Evolutionary conservation across 2,797 vertebrate genomes (phyloP).

Genomic region (Vireo griseus): DNA sequence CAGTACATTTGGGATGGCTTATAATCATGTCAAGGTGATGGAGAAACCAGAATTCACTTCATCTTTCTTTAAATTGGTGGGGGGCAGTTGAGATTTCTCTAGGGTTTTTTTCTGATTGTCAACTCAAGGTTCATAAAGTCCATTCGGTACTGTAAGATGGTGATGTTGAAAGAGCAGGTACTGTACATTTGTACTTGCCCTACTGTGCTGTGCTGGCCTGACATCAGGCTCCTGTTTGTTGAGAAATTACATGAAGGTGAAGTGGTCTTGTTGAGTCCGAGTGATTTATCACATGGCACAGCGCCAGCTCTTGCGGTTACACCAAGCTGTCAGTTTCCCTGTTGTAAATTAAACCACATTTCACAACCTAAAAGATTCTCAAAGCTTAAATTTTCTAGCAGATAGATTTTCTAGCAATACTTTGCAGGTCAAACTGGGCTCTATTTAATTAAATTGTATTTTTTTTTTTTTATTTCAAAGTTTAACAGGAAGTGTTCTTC

Average conservation of each 20-base stretch:
- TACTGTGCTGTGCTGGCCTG: background rate
- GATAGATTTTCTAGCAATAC: background rate
- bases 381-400: constrained; percentile 45
- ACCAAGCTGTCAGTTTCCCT: constrained; percentile 21
- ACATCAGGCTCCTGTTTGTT: constrained; percentile 7
- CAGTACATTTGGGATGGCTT: background rate
- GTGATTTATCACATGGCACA: constrained; percentile 9
- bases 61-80: background rate
- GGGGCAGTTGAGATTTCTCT: rapidly evolving
- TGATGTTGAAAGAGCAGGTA: background rate
- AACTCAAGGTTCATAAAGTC: background rate
- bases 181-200: background rate
- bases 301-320: background rate
- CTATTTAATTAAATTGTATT: background rate
- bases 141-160: background rate
- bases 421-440: background rate
- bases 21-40: background rate
- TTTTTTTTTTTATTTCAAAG: background rate
- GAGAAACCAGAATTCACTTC: background rate
- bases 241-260: constrained; percentile 11
- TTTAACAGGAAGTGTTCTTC: constrained; percentile 1
- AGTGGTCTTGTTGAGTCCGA: constrained; percentile 8
- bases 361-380: constrained; percentile 1
- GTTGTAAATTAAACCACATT: constrained; percentile 26
- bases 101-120: background rate